phyloP scores from a whole-genome alignment of 2,797 vertebrate genomes.

The Oryzias sinensis region DNA sequence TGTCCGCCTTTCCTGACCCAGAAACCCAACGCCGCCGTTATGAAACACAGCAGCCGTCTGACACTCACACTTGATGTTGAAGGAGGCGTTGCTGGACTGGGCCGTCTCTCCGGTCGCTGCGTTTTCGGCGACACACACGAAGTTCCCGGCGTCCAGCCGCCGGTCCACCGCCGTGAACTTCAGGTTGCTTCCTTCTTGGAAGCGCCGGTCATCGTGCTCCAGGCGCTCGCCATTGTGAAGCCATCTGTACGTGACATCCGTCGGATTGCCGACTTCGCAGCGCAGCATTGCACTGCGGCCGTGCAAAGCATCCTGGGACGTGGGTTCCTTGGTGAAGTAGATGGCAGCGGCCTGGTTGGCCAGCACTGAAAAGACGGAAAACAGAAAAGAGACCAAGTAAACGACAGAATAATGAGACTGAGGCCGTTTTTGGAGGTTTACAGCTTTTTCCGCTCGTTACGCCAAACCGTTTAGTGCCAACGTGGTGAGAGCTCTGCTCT shows the following conservation, averaged over 20 bases:
- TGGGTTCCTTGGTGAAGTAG: slow-evolving; percentile 91
- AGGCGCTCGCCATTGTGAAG: slow-evolving; percentile 79
- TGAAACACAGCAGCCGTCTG: slow-evolving; percentile 40
- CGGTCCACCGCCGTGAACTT: slow-evolving; percentile 88
- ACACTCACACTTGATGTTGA: slow-evolving; percentile 98
- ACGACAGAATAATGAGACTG: slow-evolving; percentile 51
- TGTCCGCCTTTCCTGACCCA: slow-evolving; percentile 59
- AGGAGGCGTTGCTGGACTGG: slow-evolving; percentile 85
- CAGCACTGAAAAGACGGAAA: slow-evolving; percentile 65
- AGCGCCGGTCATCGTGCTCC: slow-evolving; percentile 81
- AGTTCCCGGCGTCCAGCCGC: slow-evolving; percentile 83
- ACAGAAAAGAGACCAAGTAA: slow-evolving; percentile 30
- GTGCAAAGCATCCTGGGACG: slow-evolving; percentile 95
- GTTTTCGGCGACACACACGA: slow-evolving; percentile 84
- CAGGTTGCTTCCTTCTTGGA: slow-evolving; percentile 89
- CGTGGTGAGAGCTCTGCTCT: slow-evolving; percentile 11
- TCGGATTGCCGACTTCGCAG: slow-evolving; percentile 86
- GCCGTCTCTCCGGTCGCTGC: slow-evolving; percentile 70
- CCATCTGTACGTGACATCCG: slow-evolving; percentile 79
- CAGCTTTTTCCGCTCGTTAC: slow-evolving; percentile 70
- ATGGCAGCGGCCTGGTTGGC: slow-evolving; percentile 72
- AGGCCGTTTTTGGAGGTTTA: slow-evolving; percentile 59
- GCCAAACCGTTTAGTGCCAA: slow-evolving; percentile 49
- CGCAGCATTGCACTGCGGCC: slow-evolving; percentile 94
- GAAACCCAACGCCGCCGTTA: slow-evolving; percentile 51